Evolutionary conservation across 1,140 invertebrate genomes (phyloP).

Genomic region (Bombus sylvicola): DNA sequence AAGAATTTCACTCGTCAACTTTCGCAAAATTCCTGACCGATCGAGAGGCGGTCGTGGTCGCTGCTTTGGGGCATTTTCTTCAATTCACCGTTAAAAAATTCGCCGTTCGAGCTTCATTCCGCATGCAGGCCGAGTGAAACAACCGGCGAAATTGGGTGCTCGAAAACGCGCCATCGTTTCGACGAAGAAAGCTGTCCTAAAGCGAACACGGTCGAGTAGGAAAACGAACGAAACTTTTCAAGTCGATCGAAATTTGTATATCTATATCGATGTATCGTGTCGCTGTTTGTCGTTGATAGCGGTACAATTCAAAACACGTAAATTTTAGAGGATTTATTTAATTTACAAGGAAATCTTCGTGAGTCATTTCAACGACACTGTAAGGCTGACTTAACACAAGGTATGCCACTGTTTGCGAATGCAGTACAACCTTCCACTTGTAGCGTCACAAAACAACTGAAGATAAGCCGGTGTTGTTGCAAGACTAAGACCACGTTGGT

Average conservation of each 20-base stretch:
- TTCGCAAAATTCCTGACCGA: background rate
- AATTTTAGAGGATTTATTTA: background rate
- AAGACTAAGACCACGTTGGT: no score
- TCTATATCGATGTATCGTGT: background rate
- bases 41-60: background rate
- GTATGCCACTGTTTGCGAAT: no score
- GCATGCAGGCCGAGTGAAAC: background rate
- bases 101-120: background rate
- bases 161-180: background rate
- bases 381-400: no score
- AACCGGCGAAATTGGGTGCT: slow-evolving; percentile 5
- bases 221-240: background rate
- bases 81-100: background rate
- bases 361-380: no score
- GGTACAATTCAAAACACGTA: background rate
- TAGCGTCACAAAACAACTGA: no score
- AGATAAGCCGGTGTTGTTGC: no score
- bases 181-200: background rate
- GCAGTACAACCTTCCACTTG: no score
- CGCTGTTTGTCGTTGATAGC: background rate
- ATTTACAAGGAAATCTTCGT: no score
- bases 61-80: background rate
- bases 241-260: background rate
- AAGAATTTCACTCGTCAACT: slow-evolving; percentile 22
- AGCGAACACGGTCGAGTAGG: background rate